Percentiles rank a stretch among this genome's conserved stretches.
phyloP scores from a whole-genome alignment of 2,113 vertebrate species.

The Madoqua kirkii region DNA sequence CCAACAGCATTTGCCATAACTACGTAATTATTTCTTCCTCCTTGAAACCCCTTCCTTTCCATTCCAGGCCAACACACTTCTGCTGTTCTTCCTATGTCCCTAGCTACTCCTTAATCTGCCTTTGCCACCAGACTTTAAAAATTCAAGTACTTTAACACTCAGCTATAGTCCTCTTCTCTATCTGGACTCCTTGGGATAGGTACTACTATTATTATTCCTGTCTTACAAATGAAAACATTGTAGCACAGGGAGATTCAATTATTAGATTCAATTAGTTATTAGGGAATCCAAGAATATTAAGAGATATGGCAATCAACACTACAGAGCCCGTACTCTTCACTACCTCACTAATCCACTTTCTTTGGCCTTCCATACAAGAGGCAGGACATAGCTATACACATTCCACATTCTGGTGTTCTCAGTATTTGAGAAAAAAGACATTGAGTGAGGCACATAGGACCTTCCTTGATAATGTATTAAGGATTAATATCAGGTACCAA shows the following conservation, averaged over 20 bases:
- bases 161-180: neutral
- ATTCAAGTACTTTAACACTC: neutral
- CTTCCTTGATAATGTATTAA: neutral
- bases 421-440: slow-evolving; percentile 21
- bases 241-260: neutral
- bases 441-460: neutral
- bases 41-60: neutral
- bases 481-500: neutral
- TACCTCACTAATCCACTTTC: neutral
- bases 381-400: neutral
- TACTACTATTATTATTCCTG: neutral
- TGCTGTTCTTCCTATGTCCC: neutral
- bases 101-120: neutral
- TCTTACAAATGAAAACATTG: neutral
- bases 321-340: neutral
- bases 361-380: neutral
- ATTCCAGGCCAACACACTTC: neutral
- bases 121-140: neutral
- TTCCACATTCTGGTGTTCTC: neutral
- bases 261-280: neutral
- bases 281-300: neutral
- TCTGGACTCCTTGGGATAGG: neutral
- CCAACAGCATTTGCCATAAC: slow-evolving; percentile 1
- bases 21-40: neutral
- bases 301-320: neutral